phyloP scores from a whole-genome alignment of 2,113 vertebrate species.

The Colistium nudipinnis region DNA sequence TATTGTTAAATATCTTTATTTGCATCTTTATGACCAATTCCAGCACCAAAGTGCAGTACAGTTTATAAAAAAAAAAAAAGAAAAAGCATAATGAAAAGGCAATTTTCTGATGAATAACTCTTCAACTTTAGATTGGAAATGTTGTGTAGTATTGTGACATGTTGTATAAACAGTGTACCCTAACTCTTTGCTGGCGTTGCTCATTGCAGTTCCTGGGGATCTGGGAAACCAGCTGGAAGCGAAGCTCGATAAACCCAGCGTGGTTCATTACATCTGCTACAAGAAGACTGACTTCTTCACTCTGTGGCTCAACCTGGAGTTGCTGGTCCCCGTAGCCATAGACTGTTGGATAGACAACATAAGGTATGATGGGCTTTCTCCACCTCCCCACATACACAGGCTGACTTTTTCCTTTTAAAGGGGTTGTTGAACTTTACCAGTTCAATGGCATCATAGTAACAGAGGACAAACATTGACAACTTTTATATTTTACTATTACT shows the following conservation, averaged over 20 bases:
- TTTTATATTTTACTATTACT: background rate
- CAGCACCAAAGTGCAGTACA: no score
- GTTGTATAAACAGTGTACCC: no score
- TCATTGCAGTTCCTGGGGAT: constrained; percentile 90
- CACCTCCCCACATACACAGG: background rate
- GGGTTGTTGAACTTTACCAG: background rate
- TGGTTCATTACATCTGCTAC: constrained; percentile 96
- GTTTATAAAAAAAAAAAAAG: no score
- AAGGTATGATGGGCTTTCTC: constrained; percentile 79
- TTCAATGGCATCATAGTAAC: background rate
- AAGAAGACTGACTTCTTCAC: constrained; percentile 97
- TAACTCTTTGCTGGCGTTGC: background rate
- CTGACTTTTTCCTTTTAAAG: no score
- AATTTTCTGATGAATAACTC: no score
- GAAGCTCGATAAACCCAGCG: constrained; percentile 93
- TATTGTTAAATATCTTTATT: no score
- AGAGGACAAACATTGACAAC: no score
- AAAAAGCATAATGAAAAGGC: no score
- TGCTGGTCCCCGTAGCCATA: constrained; percentile 92
- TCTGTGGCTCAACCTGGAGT: constrained; percentile 95
- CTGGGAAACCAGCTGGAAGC: constrained; percentile 98
- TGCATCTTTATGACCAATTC: no score
- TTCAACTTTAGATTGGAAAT: background rate
- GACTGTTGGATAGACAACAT: constrained; percentile 99
- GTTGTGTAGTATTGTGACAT: background rate